phyloP scores from a whole-genome alignment of 2,113 vertebrate genomes.

The Actenoides lindsayi region DNA sequence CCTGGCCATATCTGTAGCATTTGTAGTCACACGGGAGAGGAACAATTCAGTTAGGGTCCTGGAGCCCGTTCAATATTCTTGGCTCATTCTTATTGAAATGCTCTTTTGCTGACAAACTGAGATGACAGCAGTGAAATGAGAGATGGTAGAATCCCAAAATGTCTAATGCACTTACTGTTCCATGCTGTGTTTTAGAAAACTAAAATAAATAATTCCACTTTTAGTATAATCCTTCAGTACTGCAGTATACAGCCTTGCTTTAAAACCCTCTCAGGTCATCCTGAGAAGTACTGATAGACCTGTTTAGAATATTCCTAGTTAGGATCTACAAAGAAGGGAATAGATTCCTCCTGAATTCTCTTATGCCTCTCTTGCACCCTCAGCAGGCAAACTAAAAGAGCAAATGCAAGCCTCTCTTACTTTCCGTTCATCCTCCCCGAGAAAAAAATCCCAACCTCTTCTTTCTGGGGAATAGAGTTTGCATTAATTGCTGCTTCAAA shows the following conservation, averaged over 20 bases:
- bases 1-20: neutral
- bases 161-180: neutral
- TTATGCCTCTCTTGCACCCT: neutral
- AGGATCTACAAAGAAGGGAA: neutral
- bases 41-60: neutral
- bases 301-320: neutral
- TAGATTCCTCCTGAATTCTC: neutral
- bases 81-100: neutral
- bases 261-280: neutral
- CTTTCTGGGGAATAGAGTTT: constrained; percentile 23
- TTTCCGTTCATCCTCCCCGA: neutral
- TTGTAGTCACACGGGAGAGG: neutral
- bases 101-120: neutral
- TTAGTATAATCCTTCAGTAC: neutral
- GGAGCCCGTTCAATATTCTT: neutral
- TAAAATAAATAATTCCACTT: neutral
- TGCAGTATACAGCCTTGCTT: neutral
- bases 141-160: neutral
- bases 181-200: neutral
- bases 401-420: neutral
- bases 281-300: neutral
- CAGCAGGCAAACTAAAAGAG: neutral
- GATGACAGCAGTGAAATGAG: neutral
- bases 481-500: constrained; percentile 66
- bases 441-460: constrained; percentile 5